Conservation (phyloP, 2,888 invertebrate genomes). For the Entomobrya multifasciata region DNA sequence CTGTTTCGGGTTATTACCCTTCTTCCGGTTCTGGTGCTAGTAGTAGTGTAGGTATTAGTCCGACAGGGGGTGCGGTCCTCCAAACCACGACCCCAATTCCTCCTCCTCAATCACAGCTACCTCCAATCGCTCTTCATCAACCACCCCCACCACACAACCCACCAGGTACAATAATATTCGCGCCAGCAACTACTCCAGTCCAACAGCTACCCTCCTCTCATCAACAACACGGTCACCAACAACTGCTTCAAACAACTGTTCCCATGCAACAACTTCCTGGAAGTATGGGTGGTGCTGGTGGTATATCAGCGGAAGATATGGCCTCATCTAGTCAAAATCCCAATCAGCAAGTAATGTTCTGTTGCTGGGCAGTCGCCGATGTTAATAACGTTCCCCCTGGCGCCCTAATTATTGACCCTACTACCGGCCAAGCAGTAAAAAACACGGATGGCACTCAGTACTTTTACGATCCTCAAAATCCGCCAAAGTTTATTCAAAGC, state of each 20-base stretch:
- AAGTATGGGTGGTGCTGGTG: too few relatives aligned
- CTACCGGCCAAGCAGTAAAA: constrained; percentile 88
- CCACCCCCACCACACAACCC: not conserved
- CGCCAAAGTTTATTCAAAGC: constrained; percentile 82
- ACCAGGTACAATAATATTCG: constrained; percentile 43
- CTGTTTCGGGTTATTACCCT: constrained; percentile 30
- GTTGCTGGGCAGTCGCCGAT: constrained; percentile 94
- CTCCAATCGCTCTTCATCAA: not conserved
- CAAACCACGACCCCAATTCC: not conserved
- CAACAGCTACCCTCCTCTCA: not conserved
- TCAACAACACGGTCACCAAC: constrained; percentile 5
- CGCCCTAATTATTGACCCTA: constrained; percentile 93
- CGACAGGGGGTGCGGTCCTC: not conserved
- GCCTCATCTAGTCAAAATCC: constrained; percentile 46
- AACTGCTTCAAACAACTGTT: not conserved
- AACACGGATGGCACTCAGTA: constrained; percentile 90
- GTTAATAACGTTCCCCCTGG: constrained; percentile 92
- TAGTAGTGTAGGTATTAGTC: constrained; percentile 18
- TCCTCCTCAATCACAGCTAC: constrained; percentile 10
- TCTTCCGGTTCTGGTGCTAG: constrained; percentile 43
- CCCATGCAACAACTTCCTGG: not conserved
- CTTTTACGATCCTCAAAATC: constrained; percentile 88
- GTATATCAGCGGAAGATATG: constrained; percentile 4
- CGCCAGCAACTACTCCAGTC: constrained; percentile 30
- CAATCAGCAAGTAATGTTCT: constrained; percentile 81